Percentiles rank a stretch among this genome's conserved stretches.
phyloP scores from a whole-genome alignment of 2,888 invertebrate species.

The Griposia aprilina region DNA sequence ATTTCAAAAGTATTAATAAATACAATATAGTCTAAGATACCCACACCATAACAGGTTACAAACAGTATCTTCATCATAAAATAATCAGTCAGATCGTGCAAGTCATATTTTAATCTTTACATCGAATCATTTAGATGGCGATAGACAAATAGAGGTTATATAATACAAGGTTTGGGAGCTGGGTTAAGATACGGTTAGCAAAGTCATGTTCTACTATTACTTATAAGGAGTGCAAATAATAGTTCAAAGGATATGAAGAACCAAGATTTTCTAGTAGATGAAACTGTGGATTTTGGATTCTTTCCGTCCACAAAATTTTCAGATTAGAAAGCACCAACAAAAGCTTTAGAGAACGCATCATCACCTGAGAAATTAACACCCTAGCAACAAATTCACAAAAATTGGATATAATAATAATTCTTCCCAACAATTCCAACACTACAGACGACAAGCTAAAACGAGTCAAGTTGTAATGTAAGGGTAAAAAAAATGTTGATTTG shows the following conservation, averaged over 20 bases:
- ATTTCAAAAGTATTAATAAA: conserved; percentile 45
- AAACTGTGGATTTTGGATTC: neutral
- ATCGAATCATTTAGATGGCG: conserved; percentile 58
- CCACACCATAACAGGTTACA: conserved; percentile 56
- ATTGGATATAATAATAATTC: neutral
- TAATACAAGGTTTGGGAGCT: conserved; percentile 60
- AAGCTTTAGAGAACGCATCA: neutral
- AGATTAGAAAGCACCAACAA: neutral
- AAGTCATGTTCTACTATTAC: conserved; percentile 32
- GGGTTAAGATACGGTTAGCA: conserved; percentile 39
- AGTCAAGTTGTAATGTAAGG: conserved; percentile 72
- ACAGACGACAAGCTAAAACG: conserved; percentile 55
- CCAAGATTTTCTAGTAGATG: neutral
- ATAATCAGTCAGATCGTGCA: conserved; percentile 66
- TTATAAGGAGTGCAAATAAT: conserved; percentile 15
- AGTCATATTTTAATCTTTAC: conserved; percentile 67
- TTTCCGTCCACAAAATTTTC: neutral
- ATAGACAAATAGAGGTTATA: conserved; percentile 65
- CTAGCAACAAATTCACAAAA: neutral
- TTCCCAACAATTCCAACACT: neutral
- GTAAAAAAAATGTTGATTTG: conserved; percentile 66
- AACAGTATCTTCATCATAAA: conserved; percentile 63
- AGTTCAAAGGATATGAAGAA: conserved; percentile 1
- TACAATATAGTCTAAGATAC: conserved; percentile 34
- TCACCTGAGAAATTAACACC: neutral